Evolutionary conservation across 30 jellyfish, hydroid and myxozoan genomes (phyloP).

Genomic region (Morbakka virulenta): DNA sequence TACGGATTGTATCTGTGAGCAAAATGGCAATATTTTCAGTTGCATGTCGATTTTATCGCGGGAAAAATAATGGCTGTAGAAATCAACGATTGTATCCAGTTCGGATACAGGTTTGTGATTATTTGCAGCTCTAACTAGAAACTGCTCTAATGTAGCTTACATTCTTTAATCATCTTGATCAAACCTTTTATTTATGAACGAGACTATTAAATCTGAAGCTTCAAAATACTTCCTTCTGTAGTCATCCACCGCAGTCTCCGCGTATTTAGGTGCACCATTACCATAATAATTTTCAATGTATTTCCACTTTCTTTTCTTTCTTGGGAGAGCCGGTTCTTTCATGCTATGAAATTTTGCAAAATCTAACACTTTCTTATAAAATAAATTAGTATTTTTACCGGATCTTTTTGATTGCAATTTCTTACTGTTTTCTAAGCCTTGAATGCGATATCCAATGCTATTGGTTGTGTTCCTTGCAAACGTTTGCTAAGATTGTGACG

Average conservation of each 20-base stretch:
- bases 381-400: neutral
- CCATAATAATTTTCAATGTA: slow-evolving; percentile 18
- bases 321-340: slow-evolving; percentile 13
- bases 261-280: neutral
- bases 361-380: slow-evolving; percentile 12
- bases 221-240: slow-evolving; percentile 11
- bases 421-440: neutral
- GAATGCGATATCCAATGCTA: neutral
- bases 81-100: neutral
- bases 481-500: neutral
- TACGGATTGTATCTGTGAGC: neutral
- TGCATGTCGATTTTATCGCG: neutral
- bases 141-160: neutral
- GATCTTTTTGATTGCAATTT: neutral
- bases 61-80: neutral
- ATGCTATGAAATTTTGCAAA: slow-evolving; percentile 21
- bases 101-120: neutral
- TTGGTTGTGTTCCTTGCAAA: neutral
- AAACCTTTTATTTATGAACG: neutral
- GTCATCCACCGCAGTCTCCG: slow-evolving; percentile 2
- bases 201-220: neutral
- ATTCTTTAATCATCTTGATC: neutral
- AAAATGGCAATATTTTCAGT: neutral
- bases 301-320: neutral
- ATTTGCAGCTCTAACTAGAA: neutral